Evolutionary conservation across 2,113 vertebrate species (phyloP).

Genomic region (Triplophysa siluroides): DNA sequence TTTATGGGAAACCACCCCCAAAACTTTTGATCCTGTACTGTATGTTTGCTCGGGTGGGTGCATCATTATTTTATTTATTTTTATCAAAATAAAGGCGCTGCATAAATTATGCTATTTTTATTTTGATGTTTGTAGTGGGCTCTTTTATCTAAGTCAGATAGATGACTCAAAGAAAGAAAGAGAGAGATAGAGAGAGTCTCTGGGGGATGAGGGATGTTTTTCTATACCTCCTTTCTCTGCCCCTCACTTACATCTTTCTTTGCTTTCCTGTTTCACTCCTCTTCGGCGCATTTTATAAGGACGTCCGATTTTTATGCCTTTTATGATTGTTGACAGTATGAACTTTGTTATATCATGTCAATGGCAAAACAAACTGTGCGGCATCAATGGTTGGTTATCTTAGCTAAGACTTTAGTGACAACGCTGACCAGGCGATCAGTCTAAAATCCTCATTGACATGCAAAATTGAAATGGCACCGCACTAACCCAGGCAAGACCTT

Average conservation of each 20-base stretch:
- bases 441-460: too few species aligned
- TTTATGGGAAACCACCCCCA: too few species aligned
- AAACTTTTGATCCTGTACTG: not conserved
- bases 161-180: constrained; percentile 63
- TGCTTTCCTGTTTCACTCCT: constrained; percentile 44
- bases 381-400: too few species aligned
- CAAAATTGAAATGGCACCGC: too few species aligned
- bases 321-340: not conserved
- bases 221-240: constrained; percentile 31
- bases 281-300: not conserved
- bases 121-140: constrained; percentile 45
- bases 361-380: too few species aligned
- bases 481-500: too few species aligned
- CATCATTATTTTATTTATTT: constrained; percentile 42
- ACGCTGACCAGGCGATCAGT: too few species aligned
- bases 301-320: not conserved
- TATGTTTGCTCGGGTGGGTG: constrained; percentile 5
- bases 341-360: too few species aligned
- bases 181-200: constrained; percentile 18
- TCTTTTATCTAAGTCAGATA: constrained; percentile 67
- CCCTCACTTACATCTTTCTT: constrained; percentile 1
- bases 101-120: constrained; percentile 65
- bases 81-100: constrained; percentile 8
- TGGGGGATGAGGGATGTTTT: constrained; percentile 11
- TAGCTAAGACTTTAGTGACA: too few species aligned